These are phyloP conservation scores for Xylocopa sonorina DNA, from an alignment of 1,140 invertebrate genomes.

Conservation along the genomic window DNA sequence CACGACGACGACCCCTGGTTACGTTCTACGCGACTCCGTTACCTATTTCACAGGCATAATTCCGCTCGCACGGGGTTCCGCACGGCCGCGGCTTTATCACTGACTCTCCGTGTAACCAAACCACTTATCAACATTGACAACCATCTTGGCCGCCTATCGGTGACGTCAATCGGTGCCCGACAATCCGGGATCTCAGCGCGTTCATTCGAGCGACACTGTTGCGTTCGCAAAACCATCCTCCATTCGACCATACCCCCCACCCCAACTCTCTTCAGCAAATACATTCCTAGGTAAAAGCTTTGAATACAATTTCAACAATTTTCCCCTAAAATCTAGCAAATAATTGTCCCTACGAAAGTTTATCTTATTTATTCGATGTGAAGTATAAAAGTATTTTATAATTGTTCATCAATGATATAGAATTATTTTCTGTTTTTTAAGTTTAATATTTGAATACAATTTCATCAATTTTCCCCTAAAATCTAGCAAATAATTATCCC, in stretches of 20 bases:
- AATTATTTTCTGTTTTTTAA: too few species aligned
- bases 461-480: too few species aligned
- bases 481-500: too few species aligned
- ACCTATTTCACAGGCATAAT: slow-evolving; percentile 67
- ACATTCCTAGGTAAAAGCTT: too few species aligned
- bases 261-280: too few species aligned
- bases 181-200: slow-evolving; percentile 44
- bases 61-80: background rate
- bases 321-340: too few species aligned
- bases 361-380: too few species aligned
- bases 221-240: slow-evolving; percentile 34
- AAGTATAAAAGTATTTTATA: too few species aligned
- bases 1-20: slow-evolving; percentile 67
- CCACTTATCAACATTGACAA: slow-evolving; percentile 71
- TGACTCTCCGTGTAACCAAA: slow-evolving; percentile 67
- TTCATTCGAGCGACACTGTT: slow-evolving; percentile 31
- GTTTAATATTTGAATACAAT: too few species aligned
- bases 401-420: too few species aligned
- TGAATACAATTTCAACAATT: too few species aligned
- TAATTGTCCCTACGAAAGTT: too few species aligned
- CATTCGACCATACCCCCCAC: background rate
- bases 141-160: slow-evolving; percentile 68
- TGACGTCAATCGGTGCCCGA: slow-evolving; percentile 68
- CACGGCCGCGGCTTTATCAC: slow-evolving; percentile 53
- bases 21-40: slow-evolving; percentile 39